Conservation (phyloP, 2,888 invertebrate species). For the Clivina fossor region DNA sequence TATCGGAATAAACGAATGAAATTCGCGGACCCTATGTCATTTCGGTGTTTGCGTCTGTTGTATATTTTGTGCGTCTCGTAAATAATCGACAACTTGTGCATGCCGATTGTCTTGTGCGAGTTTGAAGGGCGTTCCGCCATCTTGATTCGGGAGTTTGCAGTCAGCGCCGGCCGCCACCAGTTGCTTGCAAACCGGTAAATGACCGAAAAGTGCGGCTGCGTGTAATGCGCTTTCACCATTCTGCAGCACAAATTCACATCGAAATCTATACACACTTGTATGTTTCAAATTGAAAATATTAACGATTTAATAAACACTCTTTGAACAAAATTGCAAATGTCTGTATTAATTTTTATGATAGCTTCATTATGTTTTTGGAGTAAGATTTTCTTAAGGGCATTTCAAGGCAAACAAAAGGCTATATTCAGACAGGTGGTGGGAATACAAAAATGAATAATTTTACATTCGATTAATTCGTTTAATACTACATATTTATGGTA, state of each 20-base stretch:
- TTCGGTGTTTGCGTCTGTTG: conserved; percentile 40
- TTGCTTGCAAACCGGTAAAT: conserved; percentile 75
- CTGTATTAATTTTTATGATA: too few species aligned
- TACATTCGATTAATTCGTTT: too few species aligned
- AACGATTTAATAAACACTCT: too few species aligned
- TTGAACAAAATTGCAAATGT: too few species aligned
- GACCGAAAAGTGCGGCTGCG: conserved; percentile 88
- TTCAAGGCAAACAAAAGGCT: too few species aligned
- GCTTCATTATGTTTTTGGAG: background rate
- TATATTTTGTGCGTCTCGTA: conserved; percentile 45
- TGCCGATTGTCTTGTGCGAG: conserved; percentile 61
- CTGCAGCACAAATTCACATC: conserved; percentile 64
- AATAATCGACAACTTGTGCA: conserved; percentile 59
- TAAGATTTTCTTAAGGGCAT: too few species aligned
- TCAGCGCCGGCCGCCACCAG: conserved; percentile 71
- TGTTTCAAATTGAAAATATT: too few species aligned
- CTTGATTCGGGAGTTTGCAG: conserved; percentile 70
- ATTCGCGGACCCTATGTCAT: conserved; percentile 43
- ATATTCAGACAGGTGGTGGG: too few species aligned
- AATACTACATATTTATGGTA: too few species aligned
- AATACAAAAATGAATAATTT: too few species aligned
- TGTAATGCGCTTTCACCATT: conserved; percentile 91
- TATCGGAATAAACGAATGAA: conserved; percentile 40
- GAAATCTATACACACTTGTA: too few species aligned
- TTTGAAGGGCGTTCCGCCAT: conserved; percentile 67